Base-by-base conservation (phyloP, 1,140 invertebrate genomes). In the Trichoplusia ni region DNA sequence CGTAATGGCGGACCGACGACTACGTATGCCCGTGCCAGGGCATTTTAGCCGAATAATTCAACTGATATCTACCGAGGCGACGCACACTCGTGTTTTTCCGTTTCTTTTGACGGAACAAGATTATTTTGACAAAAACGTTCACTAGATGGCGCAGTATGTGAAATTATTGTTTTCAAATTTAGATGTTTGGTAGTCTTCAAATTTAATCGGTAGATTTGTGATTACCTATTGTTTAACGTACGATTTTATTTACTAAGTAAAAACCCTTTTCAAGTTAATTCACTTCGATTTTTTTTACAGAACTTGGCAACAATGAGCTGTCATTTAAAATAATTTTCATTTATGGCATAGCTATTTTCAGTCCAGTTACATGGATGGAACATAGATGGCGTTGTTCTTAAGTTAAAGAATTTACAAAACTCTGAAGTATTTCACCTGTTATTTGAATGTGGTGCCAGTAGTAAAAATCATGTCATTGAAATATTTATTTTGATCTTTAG, bases 21-120 rank as follows among this genome's bases (percentile, higher is more conserved):
- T 91, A 91, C 89, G 89, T 91, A 91, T 91, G 90, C 88, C 87
- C 90, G 86, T 90, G 90, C 87, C 90, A 90, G 90, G 90, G 88
- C 90, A 90, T 90, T 91, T 86, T 89, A 90, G 90, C 90, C 90
- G 90, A 91, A 91, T 91, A 91, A 90, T 91, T 91, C 90, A 91
- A 89, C 90, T 91, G 90, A 91, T 91, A 91, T 87, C 86, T 87
- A 87, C 85, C 82, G 82, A 91, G 89, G 85, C 86, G 88, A 90
- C 86, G 86, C 88, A 86, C 84, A 82, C 82, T 89, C 86, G 88
- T 90, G 86, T 90, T 90, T 90, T 90, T 90, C 88, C 88, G 88
- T 88, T 90, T 90, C 88, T 90, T 90, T 89, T 90, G 86, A 90
- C 85, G 75, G 77, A 66, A 72, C 66, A 84, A 79, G 73, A 76